These are phyloP conservation scores for zebrafish (Danio rerio) DNA, from an alignment of 2,113 vertebrate genomes.

Conservation along the genomic window DNA sequence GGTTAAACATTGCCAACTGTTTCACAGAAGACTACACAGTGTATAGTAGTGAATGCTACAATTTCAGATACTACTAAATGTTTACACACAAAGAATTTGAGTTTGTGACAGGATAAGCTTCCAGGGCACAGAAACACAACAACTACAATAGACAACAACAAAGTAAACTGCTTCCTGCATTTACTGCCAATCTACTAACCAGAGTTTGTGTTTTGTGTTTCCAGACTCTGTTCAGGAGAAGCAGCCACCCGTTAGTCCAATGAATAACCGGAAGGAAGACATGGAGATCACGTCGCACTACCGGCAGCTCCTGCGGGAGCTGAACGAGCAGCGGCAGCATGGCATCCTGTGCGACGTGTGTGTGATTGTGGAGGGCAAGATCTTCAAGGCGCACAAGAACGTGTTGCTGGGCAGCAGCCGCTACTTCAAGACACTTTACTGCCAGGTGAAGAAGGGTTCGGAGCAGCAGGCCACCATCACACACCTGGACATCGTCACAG, in stretches of 20 bases:
- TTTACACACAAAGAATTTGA: too few relatives aligned
- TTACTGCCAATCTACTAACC: slow-evolving; percentile 6
- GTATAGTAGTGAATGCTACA: neutral
- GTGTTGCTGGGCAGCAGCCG: slow-evolving; percentile 95
- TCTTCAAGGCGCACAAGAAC: slow-evolving; percentile 97
- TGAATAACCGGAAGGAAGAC: slow-evolving; percentile 98
- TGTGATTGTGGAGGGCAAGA: slow-evolving; percentile 95
- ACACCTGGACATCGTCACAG: slow-evolving; percentile 96
- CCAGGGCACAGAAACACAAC: too few relatives aligned
- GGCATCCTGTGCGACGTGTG: slow-evolving; percentile 96
- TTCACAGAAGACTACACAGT: neutral
- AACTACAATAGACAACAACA: too few relatives aligned
- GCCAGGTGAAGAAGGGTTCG: slow-evolving; percentile 94
- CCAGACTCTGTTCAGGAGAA: slow-evolving; percentile 82
- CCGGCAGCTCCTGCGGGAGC: slow-evolving; percentile 93
- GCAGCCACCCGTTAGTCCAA: slow-evolving; percentile 81
- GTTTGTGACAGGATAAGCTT: too few relatives aligned
- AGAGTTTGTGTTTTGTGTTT: neutral
- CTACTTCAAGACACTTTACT: slow-evolving; percentile 98
- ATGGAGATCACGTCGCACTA: slow-evolving; percentile 99
- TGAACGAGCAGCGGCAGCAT: slow-evolving; percentile 95
- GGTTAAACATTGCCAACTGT: neutral
- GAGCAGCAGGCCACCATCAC: slow-evolving; percentile 95
- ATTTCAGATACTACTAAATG: neutral
- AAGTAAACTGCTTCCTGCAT: neutral